Percentiles rank a stretch among this genome's conserved stretches.
These are phyloP conservation scores for Apogon hyalosoma DNA, from an alignment of 2,797 vertebrate species.

Conservation along the genomic window DNA sequence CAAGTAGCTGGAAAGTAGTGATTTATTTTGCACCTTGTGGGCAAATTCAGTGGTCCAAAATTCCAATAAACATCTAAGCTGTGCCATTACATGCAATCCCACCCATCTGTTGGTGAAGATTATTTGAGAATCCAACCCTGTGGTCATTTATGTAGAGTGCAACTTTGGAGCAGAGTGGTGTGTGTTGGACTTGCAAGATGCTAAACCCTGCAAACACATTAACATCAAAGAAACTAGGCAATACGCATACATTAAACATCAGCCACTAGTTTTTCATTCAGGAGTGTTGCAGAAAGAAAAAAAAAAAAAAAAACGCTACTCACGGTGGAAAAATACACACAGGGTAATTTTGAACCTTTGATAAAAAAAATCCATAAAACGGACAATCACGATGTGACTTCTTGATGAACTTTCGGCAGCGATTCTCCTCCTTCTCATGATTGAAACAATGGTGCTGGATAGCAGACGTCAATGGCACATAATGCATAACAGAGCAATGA, in stretches of 20 bases:
- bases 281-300: conserved; percentile 1
- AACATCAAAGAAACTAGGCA: conserved; percentile 60
- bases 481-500: conserved; percentile 65
- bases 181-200: conserved; percentile 31
- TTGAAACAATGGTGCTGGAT: conserved; percentile 65
- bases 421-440: conserved; percentile 41
- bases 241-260: conserved; percentile 35
- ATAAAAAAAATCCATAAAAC: conserved; percentile 51
- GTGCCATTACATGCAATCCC: conserved; percentile 49
- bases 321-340: conserved; percentile 44
- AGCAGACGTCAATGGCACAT: conserved; percentile 61
- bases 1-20: conserved; percentile 46
- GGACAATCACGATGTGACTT: conserved; percentile 49
- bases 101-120: conserved; percentile 52
- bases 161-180: conserved; percentile 50
- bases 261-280: conserved; percentile 30
- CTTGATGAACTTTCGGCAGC: conserved; percentile 43
- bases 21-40: conserved; percentile 62
- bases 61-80: conserved; percentile 67
- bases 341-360: conserved; percentile 40
- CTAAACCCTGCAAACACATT: conserved; percentile 58
- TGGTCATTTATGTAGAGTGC: conserved; percentile 59
- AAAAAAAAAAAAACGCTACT: no score
- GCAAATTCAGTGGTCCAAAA: conserved; percentile 58
- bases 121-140: conserved; percentile 56